A percentile compares a stretch with the other conserved stretches of the same genome.
Evolutionary conservation across 2,797 vertebrate species (phyloP).

Genomic region (Phaenicophaeus curvirostris): DNA sequence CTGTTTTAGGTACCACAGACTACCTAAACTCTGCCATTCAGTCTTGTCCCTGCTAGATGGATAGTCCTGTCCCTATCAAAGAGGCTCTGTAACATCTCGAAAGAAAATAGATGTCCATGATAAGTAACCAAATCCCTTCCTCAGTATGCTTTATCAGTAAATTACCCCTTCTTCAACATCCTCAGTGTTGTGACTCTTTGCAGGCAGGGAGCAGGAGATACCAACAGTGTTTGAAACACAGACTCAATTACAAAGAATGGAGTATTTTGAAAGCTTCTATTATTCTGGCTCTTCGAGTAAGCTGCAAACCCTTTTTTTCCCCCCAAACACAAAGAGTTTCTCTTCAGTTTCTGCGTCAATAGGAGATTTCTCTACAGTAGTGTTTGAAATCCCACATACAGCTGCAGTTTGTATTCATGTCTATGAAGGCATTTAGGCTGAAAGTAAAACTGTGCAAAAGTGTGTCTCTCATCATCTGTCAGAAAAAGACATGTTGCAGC

Average conservation of each 20-base stretch:
- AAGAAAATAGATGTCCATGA: background rate
- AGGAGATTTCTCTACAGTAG: background rate
- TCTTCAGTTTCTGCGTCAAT: slow-evolving; percentile 5
- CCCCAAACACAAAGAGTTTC: background rate
- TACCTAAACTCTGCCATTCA: background rate
- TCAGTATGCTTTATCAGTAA: background rate
- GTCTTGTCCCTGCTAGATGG: background rate
- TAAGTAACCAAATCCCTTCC: background rate
- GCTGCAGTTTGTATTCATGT: background rate
- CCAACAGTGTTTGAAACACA: background rate
- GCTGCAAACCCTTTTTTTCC: background rate
- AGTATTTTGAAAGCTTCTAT: slow-evolving; percentile 1
- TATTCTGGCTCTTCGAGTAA: background rate
- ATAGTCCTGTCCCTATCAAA: background rate
- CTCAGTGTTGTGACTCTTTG: background rate
- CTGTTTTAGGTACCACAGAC: background rate
- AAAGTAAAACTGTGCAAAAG: background rate
- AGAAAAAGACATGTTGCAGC: background rate
- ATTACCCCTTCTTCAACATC: background rate
- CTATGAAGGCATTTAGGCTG: slow-evolving; percentile 3
- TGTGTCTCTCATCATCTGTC: background rate
- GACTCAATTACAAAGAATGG: background rate
- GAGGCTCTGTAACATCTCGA: background rate
- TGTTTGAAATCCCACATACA: slow-evolving; percentile 23
- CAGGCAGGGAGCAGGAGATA: background rate